Base-by-base conservation (phyloP, 2,797 vertebrate species). In the Pterois miles region DNA sequence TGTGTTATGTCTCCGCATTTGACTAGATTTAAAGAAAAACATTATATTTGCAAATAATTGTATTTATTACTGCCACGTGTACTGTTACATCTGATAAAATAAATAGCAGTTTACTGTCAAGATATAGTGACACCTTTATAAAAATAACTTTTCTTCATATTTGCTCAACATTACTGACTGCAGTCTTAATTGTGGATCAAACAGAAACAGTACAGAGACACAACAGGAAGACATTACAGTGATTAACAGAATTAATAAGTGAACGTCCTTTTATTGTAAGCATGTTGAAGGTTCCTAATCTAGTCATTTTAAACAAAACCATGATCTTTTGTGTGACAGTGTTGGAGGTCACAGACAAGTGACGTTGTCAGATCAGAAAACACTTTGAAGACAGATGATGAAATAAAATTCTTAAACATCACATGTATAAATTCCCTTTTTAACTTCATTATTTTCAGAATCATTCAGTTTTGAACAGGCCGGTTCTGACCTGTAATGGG, bases 401-500 rank as follows among this genome's bases (percentile, higher is more conserved):
- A 33, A 33, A 58, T 31, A 0, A 4, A 27, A 36, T 8, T 2
- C 22, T 7, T 34, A 34, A 27, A 25, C 13, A 23, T 54, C 53
- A 27, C 53, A 33, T 33, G 29, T 31, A 34, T 12, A 18, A 11
- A 31, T 33, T n/a, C 1, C 3, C 27, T 36, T 60, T 36, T 27
- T 33, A 3, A 13, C 16, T 60, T 5, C 3, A 68, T 48, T 18
- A 48, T 8, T 62, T 8, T 38, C 6, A 31, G 11, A 60, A 13
- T 63, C 18, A 16, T 25, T 71, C 11, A 48, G 8, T 13, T 25
- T 27, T 34, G 8, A 65, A 56, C 25, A 20, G 23, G 27, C 16
- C n/a, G 7, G 10, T 53, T 66, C 82, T 90, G 20, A 91, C 91
- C 89, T 92, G 83, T n/a, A 73, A 9, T 34, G 90, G 89, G 77